phyloP scores from a whole-genome alignment of 2,113 vertebrate genomes.

The Dasypus novemcinctus region DNA sequence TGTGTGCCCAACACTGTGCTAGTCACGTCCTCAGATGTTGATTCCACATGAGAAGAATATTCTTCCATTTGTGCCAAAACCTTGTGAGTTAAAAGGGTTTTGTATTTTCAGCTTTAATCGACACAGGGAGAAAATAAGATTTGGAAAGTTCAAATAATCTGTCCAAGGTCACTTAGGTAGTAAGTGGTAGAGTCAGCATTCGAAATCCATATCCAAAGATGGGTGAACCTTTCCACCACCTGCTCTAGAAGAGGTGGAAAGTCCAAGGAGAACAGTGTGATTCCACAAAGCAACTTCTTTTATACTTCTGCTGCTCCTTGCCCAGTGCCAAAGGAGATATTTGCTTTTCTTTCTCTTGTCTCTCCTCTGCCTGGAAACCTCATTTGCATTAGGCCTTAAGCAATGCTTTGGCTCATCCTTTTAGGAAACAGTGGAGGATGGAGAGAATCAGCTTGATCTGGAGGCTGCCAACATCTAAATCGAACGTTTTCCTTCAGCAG shows the following conservation, averaged over 20 bases:
- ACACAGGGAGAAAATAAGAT: not conserved
- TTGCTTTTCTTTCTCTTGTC: not conserved
- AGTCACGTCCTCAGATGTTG: fast-evolving
- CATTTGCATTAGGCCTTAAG: slow-evolving; percentile 27
- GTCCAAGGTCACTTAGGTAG: not conserved
- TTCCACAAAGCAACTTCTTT: not conserved
- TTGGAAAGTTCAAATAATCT: not conserved
- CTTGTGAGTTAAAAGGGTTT: not conserved
- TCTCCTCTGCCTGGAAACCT: slow-evolving; percentile 44
- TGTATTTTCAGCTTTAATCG: not conserved
- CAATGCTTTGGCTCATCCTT: slow-evolving; percentile 14
- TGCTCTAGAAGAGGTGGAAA: not conserved
- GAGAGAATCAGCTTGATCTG: not conserved
- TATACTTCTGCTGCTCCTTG: not conserved
- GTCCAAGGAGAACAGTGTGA: not conserved
- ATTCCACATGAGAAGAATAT: not conserved
- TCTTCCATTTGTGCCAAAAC: not conserved
- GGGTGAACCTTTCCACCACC: not conserved
- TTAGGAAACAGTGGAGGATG: not conserved
- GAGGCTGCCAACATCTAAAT: slow-evolving; percentile 24
- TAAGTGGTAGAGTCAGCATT: not conserved
- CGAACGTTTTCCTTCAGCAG: not conserved
- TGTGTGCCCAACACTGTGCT: not conserved
- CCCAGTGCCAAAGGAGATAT: not conserved
- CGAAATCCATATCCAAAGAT: not conserved